A percentile compares a stretch with the other conserved stretches of the same genome.
These are phyloP conservation scores for Micropterix aruncella DNA, from an alignment of 2,888 invertebrate species.

Conservation along the genomic window DNA sequence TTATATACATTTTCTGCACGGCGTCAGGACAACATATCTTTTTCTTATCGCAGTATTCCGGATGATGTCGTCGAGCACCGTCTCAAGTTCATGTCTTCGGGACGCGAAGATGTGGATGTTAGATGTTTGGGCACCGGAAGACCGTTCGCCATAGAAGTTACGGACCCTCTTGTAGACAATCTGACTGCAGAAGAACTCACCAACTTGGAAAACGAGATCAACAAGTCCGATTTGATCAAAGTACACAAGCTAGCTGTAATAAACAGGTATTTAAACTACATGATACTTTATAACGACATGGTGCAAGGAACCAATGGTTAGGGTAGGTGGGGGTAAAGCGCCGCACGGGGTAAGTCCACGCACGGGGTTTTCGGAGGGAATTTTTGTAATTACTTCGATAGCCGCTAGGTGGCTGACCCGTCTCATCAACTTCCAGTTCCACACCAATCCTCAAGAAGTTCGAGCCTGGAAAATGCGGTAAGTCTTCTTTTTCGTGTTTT, in stretches of 20 bases:
- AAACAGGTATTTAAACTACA: conserved; percentile 6
- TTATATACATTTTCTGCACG: conserved; percentile 7
- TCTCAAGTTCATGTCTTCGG: conserved; percentile 79
- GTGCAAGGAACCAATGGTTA: too few species aligned
- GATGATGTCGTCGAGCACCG: conserved; percentile 19
- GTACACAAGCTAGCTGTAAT: conserved; percentile 7
- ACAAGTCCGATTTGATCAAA: conserved; percentile 1
- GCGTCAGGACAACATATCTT: too few species aligned
- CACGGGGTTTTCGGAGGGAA: too few species aligned
- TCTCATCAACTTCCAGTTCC: too few species aligned
- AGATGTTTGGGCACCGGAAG: conserved; percentile 82
- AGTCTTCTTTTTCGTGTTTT: too few species aligned
- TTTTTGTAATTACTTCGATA: too few species aligned
- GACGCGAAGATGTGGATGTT: conserved; percentile 96
- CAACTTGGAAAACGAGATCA: conserved; percentile 2
- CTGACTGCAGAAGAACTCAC: neutral
- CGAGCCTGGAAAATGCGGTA: too few species aligned
- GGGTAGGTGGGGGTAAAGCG: too few species aligned
- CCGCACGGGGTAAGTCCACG: too few species aligned
- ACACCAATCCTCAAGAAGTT: too few species aligned
- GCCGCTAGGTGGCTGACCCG: too few species aligned
- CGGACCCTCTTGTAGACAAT: neutral
- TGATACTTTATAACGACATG: too few species aligned
- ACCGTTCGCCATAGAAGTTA: conserved; percentile 83
- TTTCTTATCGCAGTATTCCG: conserved; percentile 14